Conservation (phyloP, 2,113 vertebrate species). For the Gulo gulo region DNA sequence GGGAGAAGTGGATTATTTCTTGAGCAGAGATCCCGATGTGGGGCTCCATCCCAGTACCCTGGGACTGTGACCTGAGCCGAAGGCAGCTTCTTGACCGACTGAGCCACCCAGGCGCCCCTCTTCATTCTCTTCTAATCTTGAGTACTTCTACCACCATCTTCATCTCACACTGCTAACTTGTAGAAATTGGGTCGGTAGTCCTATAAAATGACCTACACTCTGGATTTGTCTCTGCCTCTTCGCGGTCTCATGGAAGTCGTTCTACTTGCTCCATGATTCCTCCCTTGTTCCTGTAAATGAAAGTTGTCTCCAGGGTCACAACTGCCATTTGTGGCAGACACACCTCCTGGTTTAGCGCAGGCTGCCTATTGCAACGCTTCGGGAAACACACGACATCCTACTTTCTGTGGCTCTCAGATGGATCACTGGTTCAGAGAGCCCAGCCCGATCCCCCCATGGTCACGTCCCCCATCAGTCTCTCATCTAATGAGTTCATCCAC, state of each 20-base stretch:
- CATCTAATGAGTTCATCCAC: background rate
- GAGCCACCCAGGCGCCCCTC: background rate
- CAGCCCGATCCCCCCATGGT: background rate
- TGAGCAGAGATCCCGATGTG: background rate
- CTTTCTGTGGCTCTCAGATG: background rate
- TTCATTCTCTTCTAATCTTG: background rate
- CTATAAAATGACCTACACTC: background rate
- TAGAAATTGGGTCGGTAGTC: background rate
- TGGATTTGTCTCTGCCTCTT: background rate
- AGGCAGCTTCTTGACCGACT: too few relatives aligned
- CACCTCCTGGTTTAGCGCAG: accelerated
- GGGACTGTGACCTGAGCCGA: too few relatives aligned
- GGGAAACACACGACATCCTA: background rate
- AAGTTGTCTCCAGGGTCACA: background rate
- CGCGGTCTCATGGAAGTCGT: background rate
- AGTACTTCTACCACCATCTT: background rate
- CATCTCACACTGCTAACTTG: background rate
- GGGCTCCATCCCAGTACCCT: background rate
- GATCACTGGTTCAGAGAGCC: background rate
- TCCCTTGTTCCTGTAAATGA: background rate
- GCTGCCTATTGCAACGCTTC: background rate
- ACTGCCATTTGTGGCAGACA: background rate
- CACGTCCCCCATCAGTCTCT: background rate
- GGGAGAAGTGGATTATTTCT: background rate
- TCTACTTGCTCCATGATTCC: background rate